A percentile compares a stretch with the other conserved stretches of the same genome.
phyloP scores from a whole-genome alignment of 2,113 vertebrate species.

The Pseudopodoces humilis region DNA sequence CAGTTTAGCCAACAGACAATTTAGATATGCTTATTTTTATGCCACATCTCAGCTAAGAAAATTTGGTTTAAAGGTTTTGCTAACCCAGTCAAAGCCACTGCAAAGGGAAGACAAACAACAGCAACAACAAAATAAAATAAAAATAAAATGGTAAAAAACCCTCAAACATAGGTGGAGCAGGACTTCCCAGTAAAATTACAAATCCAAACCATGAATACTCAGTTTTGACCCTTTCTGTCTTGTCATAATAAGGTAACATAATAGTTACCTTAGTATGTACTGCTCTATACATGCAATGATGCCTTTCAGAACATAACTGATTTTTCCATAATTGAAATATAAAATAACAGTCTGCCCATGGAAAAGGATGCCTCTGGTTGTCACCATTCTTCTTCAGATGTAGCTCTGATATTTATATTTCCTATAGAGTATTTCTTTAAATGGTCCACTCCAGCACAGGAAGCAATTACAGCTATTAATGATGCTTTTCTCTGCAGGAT shows the following conservation, averaged over 20 bases:
- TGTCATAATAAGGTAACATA: no score
- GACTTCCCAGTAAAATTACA: not conserved
- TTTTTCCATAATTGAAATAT: not conserved
- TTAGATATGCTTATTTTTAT: not conserved
- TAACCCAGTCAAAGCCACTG: not conserved
- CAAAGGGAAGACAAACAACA: not conserved
- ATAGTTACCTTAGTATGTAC: not conserved
- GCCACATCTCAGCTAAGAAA: not conserved
- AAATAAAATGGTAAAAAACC: not conserved
- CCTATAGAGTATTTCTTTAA: not conserved
- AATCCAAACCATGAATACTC: not conserved
- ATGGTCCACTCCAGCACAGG: not conserved
- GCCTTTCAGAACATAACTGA: not conserved
- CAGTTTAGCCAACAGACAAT: not conserved
- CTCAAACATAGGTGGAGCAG: rapidly evolving
- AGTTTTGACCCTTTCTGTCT: not conserved
- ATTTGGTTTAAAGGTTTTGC: not conserved
- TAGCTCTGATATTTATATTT: not conserved
- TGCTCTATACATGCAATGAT: not conserved
- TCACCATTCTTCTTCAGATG: not conserved
- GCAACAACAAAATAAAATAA: not conserved
- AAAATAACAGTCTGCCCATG: not conserved
- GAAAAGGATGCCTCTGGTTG: not conserved
- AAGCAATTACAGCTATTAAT: constrained; percentile 30
- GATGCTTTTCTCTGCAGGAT: not conserved